Evolutionary conservation across 1,140 invertebrate species (phyloP), one percentile per base, ranked within the genome.

Genomic region (Sipha flava): DNA sequence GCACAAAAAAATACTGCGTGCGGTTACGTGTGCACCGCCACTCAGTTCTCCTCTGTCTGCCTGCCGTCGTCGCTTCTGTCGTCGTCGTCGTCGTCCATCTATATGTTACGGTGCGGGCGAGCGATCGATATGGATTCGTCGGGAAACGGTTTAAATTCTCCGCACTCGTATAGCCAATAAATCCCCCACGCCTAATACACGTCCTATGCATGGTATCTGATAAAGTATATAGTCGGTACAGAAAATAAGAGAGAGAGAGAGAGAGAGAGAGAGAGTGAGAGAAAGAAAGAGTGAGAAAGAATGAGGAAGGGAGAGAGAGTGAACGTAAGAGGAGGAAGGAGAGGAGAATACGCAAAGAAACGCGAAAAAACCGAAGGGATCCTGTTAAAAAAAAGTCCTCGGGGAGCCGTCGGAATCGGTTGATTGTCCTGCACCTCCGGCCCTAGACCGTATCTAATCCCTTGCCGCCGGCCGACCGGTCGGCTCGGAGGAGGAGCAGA

Each of bases 321-420:
- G 26, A 73, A n/a, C 3, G 26, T 12, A 47, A 16, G 45, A 73
- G 47, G 6, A 45, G 31, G 45, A 75, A 1, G n/a, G 21, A 37
- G 29, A 72, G 6, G 43, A 43, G 18, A 40, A 37, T 21, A 21
- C 3, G n/a, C 18, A 47, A 43, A 47, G 43, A 70, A 18, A 47
- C 23, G 23, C 23, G n/a, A 77, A 77, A 77, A 40, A 77, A 59
- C 73, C 52, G 73, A 77, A 77, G 73, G 73, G 73, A 77, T 77
- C 49, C 52, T n/a, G 73, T 77, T 77, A 77, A 40, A 77, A 77
- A 75, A 77, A 77, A 57, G 73, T 77, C 73, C 73, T 77, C 73
- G 49, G 73, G 73, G 73, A 77, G 73, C 34, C 73, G 73, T 77
- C 73, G 73, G 73, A 77, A 77, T 77, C 73, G 73, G 73, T 77